Evolutionary conservation across 2,888 invertebrate genomes (phyloP), one percentile per base, ranked within the genome.

Genomic region (Lycaena phlaeas): DNA sequence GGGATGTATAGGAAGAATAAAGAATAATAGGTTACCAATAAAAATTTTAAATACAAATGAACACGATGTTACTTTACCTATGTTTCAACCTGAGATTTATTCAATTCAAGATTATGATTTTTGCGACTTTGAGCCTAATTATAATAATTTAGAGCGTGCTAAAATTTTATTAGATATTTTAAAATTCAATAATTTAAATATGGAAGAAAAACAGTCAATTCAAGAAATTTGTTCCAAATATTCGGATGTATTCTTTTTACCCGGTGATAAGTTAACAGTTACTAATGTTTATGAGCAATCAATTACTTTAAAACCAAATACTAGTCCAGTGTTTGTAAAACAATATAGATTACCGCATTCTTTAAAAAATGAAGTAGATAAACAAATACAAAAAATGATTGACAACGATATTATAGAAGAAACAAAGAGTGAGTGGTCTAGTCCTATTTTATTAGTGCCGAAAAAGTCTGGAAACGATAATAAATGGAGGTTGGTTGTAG

Each of bases 401-500:
- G 11, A 27, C 6, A 12, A 27, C 2, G 27, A 11, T 17, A 41
- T 44, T 14, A 44, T 44, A 27, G 41, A 42, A 18, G 11, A 14
- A 14, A 17, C 9, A 15, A 27, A 49, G 27, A 46, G 45, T 15
- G 48, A 44, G 2, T 54, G 52, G 52, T 43, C 46, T 0, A 49
- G 51, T 27, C 56, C 56, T 3, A 11, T 52, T 6, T 31, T 49
- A 5, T 12, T 54, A 25, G 54, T 54, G 5, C 55, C 53, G 1
- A 56, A 53, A 42, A 53, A 51, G 14, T 9, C 12, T 10, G 42
- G 46, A 22, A 5, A 26, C 9, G 14, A 42, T 3, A 45, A 49
- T 29, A 52, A 52, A 27, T 57, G 53, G 51, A 27, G 53, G 2
- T 26, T 54, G 11, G 54, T 54, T 10, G 34, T 44, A 18, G 45